Evolutionary conservation across 2,888 invertebrate genomes (phyloP).

Genomic region (Cylloceria caligata): DNA sequence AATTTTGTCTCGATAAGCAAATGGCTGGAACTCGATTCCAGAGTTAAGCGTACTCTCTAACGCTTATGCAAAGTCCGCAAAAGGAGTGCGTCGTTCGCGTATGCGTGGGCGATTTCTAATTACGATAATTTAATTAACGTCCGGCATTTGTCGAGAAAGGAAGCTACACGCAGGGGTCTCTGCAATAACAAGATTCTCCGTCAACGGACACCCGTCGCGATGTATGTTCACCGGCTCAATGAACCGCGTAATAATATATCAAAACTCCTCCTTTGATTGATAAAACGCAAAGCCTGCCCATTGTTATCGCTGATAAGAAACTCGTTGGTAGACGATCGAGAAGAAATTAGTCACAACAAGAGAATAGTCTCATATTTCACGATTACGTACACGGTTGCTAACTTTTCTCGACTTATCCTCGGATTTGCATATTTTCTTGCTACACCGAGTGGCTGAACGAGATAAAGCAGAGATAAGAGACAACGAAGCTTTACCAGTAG

Average conservation of each 20-base stretch:
- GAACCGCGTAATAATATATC: conserved; percentile 51
- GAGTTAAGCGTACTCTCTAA: background rate
- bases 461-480: background rate
- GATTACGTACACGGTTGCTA: background rate
- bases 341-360: background rate
- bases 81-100: conserved; percentile 28
- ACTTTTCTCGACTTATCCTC: background rate
- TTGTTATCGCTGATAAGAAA: too few species aligned
- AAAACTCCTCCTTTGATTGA: background rate
- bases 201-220: conserved; percentile 33
- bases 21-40: background rate
- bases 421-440: background rate
- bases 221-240: conserved; percentile 42
- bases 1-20: background rate
- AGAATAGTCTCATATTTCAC: background rate
- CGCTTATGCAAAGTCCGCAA: background rate
- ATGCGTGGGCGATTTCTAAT: conserved; percentile 66
- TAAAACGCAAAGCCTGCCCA: background rate
- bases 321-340: too few species aligned
- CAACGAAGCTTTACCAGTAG: too few species aligned
- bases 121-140: conserved; percentile 73
- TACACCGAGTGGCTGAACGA: background rate
- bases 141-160: conserved; percentile 60
- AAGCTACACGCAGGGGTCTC: conserved; percentile 25
- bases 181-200: background rate